phyloP scores from a whole-genome alignment of 1,140 invertebrate species.

The Drosophila leontia region DNA sequence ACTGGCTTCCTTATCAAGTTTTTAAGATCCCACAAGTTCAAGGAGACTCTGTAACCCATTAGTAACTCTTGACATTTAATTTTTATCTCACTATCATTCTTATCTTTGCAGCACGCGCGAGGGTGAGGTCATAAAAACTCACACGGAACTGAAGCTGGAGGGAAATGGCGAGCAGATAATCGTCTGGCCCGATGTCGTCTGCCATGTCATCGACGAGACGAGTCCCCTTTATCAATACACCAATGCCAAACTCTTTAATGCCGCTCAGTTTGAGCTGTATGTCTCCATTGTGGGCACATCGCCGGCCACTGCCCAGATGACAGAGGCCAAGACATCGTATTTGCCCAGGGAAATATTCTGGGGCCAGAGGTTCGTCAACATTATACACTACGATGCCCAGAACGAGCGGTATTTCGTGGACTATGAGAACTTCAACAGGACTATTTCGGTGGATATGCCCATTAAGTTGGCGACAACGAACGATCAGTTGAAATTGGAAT shows the following conservation, averaged over 20 bases:
- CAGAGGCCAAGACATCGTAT: constrained; percentile 92
- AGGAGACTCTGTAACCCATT: neutral
- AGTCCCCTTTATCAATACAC: constrained; percentile 87
- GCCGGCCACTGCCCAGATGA: constrained; percentile 91
- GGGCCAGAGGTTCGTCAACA: constrained; percentile 92
- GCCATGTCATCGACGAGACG: constrained; percentile 87
- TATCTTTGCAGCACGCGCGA: constrained; percentile 68
- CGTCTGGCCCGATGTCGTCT: constrained; percentile 88
- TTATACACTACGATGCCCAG: constrained; percentile 92
- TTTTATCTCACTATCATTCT: neutral
- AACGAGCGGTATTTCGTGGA: constrained; percentile 96
- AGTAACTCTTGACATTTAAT: neutral
- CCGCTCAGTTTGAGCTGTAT: constrained; percentile 92
- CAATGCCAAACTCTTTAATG: constrained; percentile 86
- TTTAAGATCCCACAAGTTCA: neutral
- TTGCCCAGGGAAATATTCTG: constrained; percentile 93
- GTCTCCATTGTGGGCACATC: constrained; percentile 93
- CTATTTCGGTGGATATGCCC: constrained; percentile 85
- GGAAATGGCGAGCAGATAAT: constrained; percentile 86
- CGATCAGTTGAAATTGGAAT: constrained; percentile 52
- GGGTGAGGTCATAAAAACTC: constrained; percentile 73
- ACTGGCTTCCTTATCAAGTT: neutral
- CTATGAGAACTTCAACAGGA: constrained; percentile 96
- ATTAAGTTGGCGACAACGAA: neutral
- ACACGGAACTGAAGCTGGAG: constrained; percentile 78